Evolutionary conservation across 1,140 invertebrate species (phyloP).

Genomic region (Holotrichia oblita): DNA sequence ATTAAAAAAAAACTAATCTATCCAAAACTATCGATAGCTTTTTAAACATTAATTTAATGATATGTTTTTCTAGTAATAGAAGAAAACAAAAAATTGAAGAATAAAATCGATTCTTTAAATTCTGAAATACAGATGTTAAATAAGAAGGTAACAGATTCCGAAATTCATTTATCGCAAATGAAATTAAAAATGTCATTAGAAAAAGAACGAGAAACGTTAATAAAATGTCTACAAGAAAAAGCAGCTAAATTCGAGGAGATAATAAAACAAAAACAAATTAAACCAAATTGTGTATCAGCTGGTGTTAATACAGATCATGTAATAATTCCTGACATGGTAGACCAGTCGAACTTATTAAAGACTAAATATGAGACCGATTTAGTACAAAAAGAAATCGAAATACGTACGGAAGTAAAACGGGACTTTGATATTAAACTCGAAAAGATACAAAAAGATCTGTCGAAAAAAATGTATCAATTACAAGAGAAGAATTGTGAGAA

Average conservation of each 20-base stretch:
- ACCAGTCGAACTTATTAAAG: slow-evolving; percentile 18
- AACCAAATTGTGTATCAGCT: slow-evolving; percentile 15
- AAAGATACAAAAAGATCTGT: slow-evolving; percentile 23
- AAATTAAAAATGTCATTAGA: slow-evolving; percentile 35
- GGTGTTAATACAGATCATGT: slow-evolving; percentile 39
- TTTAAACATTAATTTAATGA: no score
- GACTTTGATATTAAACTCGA: slow-evolving; percentile 40
- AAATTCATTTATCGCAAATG: slow-evolving; percentile 19
- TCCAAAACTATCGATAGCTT: no score
- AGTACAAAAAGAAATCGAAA: slow-evolving; percentile 37
- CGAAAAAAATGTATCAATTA: background rate
- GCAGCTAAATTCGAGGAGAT: slow-evolving; percentile 43
- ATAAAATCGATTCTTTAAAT: background rate
- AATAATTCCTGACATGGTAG: slow-evolving; percentile 2
- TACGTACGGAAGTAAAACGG: slow-evolving; percentile 32
- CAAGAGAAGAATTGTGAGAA: slow-evolving; percentile 30
- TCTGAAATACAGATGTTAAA: slow-evolving; percentile 9
- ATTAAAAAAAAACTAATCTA: no score
- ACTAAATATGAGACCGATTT: slow-evolving; percentile 38
- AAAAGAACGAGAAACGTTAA: slow-evolving; percentile 41
- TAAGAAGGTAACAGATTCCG: background rate
- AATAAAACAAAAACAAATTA: slow-evolving; percentile 38
- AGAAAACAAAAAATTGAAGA: slow-evolving; percentile 33
- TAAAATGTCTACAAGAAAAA: slow-evolving; percentile 42
- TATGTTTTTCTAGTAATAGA: background rate